Percentiles rank a stretch among this genome's conserved stretches.
phyloP scores from a whole-genome alignment of 2,113 vertebrate genomes.

The Ciconia stormi region DNA sequence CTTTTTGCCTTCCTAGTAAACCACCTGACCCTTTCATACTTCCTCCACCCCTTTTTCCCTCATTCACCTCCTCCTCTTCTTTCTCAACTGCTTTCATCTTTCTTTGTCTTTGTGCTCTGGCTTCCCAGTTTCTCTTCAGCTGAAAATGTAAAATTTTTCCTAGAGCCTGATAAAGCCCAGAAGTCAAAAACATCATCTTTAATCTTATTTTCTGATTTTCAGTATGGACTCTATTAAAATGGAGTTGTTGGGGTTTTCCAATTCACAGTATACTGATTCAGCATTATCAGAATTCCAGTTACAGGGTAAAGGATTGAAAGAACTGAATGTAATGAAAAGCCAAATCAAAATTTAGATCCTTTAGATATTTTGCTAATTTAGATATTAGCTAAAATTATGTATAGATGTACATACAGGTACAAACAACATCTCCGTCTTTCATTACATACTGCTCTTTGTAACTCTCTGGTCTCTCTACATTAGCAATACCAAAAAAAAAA shows the following conservation, averaged over 20 bases:
- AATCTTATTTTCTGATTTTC: slow-evolving; percentile 63
- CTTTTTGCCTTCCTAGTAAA: not conserved
- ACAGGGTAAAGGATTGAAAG: slow-evolving; percentile 1
- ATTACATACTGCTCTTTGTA: not conserved
- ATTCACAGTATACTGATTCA: slow-evolving; percentile 27
- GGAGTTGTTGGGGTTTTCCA: not conserved
- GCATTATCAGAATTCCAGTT: slow-evolving; percentile 32
- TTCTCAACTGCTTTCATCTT: slow-evolving; percentile 46
- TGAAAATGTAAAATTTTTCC: slow-evolving; percentile 27
- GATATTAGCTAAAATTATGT: not conserved
- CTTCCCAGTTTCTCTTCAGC: slow-evolving; percentile 7
- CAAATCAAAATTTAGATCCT: slow-evolving; percentile 1
- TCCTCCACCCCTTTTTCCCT: not conserved
- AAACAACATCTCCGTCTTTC: not conserved
- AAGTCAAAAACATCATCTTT: slow-evolving; percentile 54
- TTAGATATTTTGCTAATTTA: not conserved
- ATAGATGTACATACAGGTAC: not conserved
- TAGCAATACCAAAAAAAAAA: not conserved
- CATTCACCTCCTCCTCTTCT: slow-evolving; percentile 11
- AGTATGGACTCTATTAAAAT: slow-evolving; percentile 48
- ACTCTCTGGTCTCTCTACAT: not conserved
- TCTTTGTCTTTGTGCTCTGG: slow-evolving; percentile 17
- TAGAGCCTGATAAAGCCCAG: not conserved
- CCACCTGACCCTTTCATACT: not conserved
- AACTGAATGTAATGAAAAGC: not conserved